Conservation (phyloP, 2,113 vertebrate species). For the human region DNA sequence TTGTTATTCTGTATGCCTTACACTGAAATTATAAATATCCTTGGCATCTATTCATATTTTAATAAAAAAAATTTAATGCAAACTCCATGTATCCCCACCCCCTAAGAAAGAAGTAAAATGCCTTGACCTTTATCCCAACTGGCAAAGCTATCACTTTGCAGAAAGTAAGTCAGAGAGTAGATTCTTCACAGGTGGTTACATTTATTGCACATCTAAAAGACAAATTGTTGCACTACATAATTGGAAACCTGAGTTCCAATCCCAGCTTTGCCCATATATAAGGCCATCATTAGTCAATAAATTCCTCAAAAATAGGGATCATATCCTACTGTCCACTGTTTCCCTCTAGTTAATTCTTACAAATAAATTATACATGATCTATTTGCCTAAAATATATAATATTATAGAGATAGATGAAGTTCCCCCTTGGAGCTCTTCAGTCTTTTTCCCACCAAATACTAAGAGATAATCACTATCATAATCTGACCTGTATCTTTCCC, state of each 20-base stretch:
- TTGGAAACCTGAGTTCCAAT: conserved; percentile 46
- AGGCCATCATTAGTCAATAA: conserved; percentile 27
- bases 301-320: background rate
- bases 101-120: conserved; percentile 31
- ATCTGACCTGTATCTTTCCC: background rate
- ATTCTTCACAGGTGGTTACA: conserved; percentile 24
- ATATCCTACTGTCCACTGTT: background rate
- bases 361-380: conserved; percentile 30
- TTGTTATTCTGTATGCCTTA: background rate
- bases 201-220: background rate
- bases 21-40: conserved; percentile 30
- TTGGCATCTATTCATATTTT: conserved; percentile 20
- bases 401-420: background rate
- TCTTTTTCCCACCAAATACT: background rate
- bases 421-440: background rate
- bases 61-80: background rate
- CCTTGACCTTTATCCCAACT: conserved; percentile 14
- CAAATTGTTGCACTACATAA: background rate
- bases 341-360: conserved; percentile 6
- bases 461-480: background rate
- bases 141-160: conserved; percentile 44
- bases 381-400: conserved; percentile 3
- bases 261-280: background rate
- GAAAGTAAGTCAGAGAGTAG: conserved; percentile 5
- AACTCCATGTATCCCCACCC: background rate